Percentiles rank a stretch among this genome's conserved stretches.
Conservation (phyloP, 23 tunicate genomes). For the Oikopleura dioica region DNA sequence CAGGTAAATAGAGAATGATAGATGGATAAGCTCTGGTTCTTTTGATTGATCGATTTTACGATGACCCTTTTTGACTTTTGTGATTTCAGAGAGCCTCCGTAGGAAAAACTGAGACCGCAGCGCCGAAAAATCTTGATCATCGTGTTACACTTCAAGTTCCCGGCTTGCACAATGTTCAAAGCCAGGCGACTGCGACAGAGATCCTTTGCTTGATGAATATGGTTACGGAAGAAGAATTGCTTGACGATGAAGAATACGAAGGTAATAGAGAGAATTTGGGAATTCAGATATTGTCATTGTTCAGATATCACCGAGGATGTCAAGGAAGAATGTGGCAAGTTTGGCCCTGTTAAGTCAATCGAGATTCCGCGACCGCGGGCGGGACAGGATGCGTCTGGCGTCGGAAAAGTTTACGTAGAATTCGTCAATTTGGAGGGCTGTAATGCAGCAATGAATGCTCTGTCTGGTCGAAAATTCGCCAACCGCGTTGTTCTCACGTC, state of each 20-base stretch:
- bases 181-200: conserved; percentile 43
- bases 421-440: conserved; percentile 29
- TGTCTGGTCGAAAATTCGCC: conserved; percentile 84
- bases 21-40: conserved; percentile 23
- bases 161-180: conserved; percentile 41
- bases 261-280: no score
- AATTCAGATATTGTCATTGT: no score
- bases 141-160: conserved; percentile 29
- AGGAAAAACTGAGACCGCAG: neutral
- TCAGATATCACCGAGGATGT: conserved; percentile 75
- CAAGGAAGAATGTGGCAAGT: conserved; percentile 71
- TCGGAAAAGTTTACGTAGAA: conserved; percentile 85
- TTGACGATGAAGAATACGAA: conserved; percentile 80
- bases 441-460: conserved; percentile 52
- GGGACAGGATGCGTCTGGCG: conserved; percentile 50
- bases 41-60: neutral
- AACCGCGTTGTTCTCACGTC: conserved; percentile 82
- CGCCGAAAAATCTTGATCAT: neutral
- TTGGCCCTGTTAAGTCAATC: conserved; percentile 48
- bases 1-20: conserved; percentile 73
- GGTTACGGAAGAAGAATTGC: conserved; percentile 41
- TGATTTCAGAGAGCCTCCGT: no score
- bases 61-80: neutral
- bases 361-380: conserved; percentile 79
- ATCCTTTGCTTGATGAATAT: conserved; percentile 75